A percentile compares a stretch with the other conserved stretches of the same genome.
These are phyloP conservation scores for Enoplosus armatus DNA, from an alignment of 2,797 vertebrate species.

Conservation along the genomic window DNA sequence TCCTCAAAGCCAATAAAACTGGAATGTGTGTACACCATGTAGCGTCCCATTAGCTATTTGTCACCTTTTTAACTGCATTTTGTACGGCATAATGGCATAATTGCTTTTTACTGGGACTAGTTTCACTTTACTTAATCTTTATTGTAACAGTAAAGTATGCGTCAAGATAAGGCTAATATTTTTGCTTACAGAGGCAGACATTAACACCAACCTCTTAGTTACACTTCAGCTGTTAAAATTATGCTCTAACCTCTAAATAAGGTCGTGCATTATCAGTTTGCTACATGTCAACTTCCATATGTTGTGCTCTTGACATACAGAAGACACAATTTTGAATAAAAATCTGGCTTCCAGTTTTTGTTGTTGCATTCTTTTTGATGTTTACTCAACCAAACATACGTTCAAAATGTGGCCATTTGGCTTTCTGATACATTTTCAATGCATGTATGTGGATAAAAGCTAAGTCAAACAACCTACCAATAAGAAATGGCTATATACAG, in stretches of 20 bases:
- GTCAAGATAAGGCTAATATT: slow-evolving; percentile 1
- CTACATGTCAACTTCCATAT: too few relatives aligned
- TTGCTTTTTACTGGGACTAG: slow-evolving; percentile 45
- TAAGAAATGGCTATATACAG: slow-evolving; percentile 1
- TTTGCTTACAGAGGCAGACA: slow-evolving; percentile 13
- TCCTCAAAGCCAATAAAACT: slow-evolving; percentile 47
- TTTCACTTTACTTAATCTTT: slow-evolving; percentile 44
- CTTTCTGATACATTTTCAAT: neutral
- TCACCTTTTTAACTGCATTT: slow-evolving; percentile 67
- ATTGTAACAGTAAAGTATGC: slow-evolving; percentile 21
- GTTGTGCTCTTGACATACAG: rapidly evolving
- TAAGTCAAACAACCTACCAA: neutral
- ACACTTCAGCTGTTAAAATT: neutral
- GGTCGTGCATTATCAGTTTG: neutral
- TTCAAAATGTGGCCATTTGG: neutral
- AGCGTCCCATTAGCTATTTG: slow-evolving; percentile 51
- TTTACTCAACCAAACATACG: neutral
- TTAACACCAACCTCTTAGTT: neutral
- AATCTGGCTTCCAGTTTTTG: neutral
- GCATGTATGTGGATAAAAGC: neutral
- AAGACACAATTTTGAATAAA: neutral
- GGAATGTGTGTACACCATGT: slow-evolving; percentile 36
- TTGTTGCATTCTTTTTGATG: neutral
- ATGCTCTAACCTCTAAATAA: neutral
- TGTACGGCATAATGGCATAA: slow-evolving; percentile 24